A percentile compares a stretch with the other conserved stretches of the same genome.
Evolutionary conservation across 2,113 vertebrate genomes (phyloP).

Genomic region (Strigops habroptila): DNA sequence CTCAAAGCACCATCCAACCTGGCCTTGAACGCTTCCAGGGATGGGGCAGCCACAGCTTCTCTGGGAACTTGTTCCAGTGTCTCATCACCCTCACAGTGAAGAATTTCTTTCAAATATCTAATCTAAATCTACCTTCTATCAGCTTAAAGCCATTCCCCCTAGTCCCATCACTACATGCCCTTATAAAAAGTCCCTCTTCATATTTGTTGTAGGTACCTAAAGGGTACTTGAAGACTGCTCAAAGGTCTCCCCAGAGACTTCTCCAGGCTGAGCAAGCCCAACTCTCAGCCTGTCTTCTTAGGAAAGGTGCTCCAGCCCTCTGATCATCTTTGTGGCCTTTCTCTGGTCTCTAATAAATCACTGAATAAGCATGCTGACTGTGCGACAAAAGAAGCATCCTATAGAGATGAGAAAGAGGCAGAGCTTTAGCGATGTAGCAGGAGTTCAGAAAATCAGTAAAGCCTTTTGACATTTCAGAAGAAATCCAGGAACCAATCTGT

Average conservation of each 20-base stretch:
- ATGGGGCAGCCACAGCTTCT: not conserved
- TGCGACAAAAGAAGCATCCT: not conserved
- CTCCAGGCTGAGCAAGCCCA: not conserved
- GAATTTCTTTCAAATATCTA: not conserved
- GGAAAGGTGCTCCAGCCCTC: not conserved
- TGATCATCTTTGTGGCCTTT: not conserved
- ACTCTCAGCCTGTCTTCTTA: not conserved
- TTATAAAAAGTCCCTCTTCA: not conserved
- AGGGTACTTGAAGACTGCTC: not conserved
- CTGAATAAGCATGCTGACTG: not conserved
- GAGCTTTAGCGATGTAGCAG: not conserved
- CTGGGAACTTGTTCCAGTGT: not conserved
- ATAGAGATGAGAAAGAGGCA: not conserved
- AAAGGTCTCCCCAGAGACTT: not conserved
- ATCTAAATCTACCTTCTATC: not conserved
- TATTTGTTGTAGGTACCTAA: not conserved
- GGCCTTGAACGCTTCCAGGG: not conserved
- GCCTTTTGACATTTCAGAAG: not conserved
- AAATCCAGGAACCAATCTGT: not conserved
- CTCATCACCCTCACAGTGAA: not conserved
- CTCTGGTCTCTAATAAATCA: rapidly evolving
- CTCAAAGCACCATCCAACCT: not conserved
- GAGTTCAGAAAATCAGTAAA: not conserved
- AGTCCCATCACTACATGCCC: not conserved
- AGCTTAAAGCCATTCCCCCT: not conserved